Evolutionary conservation across 2,113 vertebrate genomes (phyloP).

Genomic region (Pygoscelis adeliae): DNA sequence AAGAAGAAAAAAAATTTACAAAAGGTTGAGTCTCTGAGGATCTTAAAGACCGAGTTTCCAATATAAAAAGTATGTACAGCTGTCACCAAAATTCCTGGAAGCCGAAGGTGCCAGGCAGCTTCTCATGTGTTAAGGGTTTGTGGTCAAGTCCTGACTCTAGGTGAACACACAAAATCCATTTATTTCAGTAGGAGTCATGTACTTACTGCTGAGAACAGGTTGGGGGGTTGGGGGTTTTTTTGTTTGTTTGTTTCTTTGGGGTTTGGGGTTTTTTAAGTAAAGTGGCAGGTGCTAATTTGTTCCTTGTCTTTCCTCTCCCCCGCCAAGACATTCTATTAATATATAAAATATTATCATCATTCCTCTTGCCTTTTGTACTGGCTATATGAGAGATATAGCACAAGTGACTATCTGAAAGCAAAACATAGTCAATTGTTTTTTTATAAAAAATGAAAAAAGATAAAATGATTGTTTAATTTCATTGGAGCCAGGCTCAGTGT

Average conservation of each 20-base stretch:
- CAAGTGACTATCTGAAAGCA: background rate
- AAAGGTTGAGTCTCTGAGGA: background rate
- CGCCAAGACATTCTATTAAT: background rate
- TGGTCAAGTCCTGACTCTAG: background rate
- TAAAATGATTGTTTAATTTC: background rate
- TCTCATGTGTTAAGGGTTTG: background rate
- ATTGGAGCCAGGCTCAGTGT: background rate
- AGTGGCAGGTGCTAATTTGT: background rate
- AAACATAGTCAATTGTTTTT: background rate
- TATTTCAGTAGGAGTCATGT: background rate
- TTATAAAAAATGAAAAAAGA: background rate
- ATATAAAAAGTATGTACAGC: background rate
- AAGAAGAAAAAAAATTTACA: no score
- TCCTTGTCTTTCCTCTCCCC: background rate
- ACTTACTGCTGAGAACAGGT: background rate
- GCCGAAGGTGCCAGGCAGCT: background rate
- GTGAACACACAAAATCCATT: background rate
- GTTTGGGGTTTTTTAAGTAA: background rate
- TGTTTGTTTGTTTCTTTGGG: background rate
- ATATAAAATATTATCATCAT: background rate
- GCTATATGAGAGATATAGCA: background rate
- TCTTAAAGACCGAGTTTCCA: background rate
- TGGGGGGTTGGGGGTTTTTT: background rate
- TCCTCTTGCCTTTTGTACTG: background rate
- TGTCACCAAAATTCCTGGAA: background rate